Conservation (phyloP, 2,797 vertebrate species). For the Rhinophrynus dorsalis region DNA sequence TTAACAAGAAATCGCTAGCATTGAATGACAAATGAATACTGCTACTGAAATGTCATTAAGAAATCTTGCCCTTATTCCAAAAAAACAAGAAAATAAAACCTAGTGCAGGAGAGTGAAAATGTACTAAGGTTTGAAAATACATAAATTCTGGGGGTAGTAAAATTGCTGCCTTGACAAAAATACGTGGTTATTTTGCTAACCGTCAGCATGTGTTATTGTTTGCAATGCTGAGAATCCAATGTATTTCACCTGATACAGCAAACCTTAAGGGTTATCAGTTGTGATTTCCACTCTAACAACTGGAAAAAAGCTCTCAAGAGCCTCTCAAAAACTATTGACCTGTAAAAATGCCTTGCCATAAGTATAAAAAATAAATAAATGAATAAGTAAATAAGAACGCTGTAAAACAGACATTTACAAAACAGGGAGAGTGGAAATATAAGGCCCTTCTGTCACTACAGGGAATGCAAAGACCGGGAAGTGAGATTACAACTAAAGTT, state of each 20-base stretch:
- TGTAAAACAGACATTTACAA: neutral
- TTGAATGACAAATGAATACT: neutral
- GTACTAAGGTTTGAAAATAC: neutral
- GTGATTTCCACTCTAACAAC: slow-evolving; percentile 34
- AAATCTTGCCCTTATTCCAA: neutral
- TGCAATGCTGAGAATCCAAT: slow-evolving; percentile 37
- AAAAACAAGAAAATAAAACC: no score
- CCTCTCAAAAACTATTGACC: slow-evolving; percentile 37
- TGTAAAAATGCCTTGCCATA: slow-evolving; percentile 27
- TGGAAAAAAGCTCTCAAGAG: slow-evolving; percentile 37
- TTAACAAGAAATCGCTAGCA: neutral
- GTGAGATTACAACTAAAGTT: neutral
- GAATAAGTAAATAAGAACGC: slow-evolving; percentile 37
- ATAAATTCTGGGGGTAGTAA: neutral
- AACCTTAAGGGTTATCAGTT: slow-evolving; percentile 32
- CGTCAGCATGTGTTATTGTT: slow-evolving; percentile 11
- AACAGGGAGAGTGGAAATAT: neutral
- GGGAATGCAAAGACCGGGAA: neutral
- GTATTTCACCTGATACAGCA: slow-evolving; percentile 38
- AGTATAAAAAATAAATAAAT: no score
- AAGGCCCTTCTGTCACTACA: neutral
- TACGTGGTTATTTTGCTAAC: slow-evolving; percentile 16
- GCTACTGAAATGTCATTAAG: neutral
- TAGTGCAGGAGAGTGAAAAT: no score
- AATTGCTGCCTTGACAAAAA: slow-evolving; percentile 7